Evolutionary conservation across 2,888 invertebrate species (phyloP), one percentile per base, ranked within the genome.

Genomic region (Philopedon plagiatum): DNA sequence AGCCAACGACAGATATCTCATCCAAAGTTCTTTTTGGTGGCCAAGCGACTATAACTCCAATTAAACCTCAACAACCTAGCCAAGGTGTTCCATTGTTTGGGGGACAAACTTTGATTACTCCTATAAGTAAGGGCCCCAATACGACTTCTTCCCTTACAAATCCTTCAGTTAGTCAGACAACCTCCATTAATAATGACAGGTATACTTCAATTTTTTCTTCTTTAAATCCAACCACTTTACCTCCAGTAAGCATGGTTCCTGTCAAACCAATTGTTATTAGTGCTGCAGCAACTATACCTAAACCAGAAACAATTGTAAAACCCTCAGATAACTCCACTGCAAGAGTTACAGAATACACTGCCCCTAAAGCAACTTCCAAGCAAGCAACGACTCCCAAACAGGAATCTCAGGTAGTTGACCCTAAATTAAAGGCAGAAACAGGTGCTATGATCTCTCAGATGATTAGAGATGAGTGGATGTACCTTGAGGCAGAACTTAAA

Each of bases 401-500:
- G 18, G 61, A 66, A 23, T 32, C 9, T 4, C 46, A 67, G 29
- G 2, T 56, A 13, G 32, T 71, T 4, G 75, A 75, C 63, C 57
- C 67, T 18, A 72, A 75, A 41, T 44, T 76, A 7, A 77, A 75
- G 46, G 81, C 78, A 49, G 84, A 84, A 66, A 79, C 80, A 13
- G 79, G 81, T 13, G 75, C 75, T 21, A 82, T 88, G 19, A 83
- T 92, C n/a, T 88, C 87, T 54, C 87, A 89, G 75, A 90, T 92
- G 86, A 88, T 92, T 0, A 82, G 88, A 15, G 89, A 91, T 72
- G 91, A 92, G 84, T 90, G 91, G 1, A 86, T 88, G 37, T 87
- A 88, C 32, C 91, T 94, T 79, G 90, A 91, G 79, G 85, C 86
- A 75, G 93, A 94, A 78, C 79, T 94, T 19, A 88, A 88, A 73